A percentile compares a stretch with the other conserved stretches of the same genome.
These are phyloP conservation scores for Reticulitermes speratus DNA, from an alignment of 1,140 invertebrate genomes.

Conservation along the genomic window DNA sequence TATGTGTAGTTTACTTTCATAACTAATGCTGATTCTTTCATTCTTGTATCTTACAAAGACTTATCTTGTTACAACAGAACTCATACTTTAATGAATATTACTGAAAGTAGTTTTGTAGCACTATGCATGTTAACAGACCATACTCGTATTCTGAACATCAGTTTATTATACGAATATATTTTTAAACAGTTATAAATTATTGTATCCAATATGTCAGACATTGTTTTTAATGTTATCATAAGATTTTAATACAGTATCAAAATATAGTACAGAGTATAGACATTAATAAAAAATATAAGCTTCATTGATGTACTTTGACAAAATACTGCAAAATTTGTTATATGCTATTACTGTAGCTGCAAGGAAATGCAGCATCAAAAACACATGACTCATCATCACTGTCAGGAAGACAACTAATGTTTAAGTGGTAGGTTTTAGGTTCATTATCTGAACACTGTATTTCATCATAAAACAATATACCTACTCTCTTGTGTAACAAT, in stretches of 20 bases:
- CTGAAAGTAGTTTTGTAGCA: background rate
- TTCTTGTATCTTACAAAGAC: too few relatives aligned
- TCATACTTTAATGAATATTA: too few relatives aligned
- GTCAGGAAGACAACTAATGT: too few relatives aligned
- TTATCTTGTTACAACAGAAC: too few relatives aligned
- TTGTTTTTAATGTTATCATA: background rate
- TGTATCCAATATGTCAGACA: background rate
- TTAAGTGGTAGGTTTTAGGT: too few relatives aligned
- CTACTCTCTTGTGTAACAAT: too few relatives aligned
- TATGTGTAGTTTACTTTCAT: too few relatives aligned
- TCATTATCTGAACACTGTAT: too few relatives aligned
- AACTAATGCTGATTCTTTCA: too few relatives aligned
- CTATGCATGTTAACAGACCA: background rate
- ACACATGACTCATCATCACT: background rate
- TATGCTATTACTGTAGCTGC: background rate
- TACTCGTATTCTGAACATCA: background rate
- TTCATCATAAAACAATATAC: too few relatives aligned
- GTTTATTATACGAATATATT: background rate
- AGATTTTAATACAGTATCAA: background rate
- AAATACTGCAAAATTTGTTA: background rate
- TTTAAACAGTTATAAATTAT: background rate
- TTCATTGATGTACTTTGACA: background rate
- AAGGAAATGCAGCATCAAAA: background rate
- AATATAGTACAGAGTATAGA: background rate
- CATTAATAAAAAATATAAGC: background rate